A percentile compares a stretch with the other conserved stretches of the same genome.
phyloP scores from a whole-genome alignment of 1,140 invertebrate species.

The Luehdorfia chinensis region DNA sequence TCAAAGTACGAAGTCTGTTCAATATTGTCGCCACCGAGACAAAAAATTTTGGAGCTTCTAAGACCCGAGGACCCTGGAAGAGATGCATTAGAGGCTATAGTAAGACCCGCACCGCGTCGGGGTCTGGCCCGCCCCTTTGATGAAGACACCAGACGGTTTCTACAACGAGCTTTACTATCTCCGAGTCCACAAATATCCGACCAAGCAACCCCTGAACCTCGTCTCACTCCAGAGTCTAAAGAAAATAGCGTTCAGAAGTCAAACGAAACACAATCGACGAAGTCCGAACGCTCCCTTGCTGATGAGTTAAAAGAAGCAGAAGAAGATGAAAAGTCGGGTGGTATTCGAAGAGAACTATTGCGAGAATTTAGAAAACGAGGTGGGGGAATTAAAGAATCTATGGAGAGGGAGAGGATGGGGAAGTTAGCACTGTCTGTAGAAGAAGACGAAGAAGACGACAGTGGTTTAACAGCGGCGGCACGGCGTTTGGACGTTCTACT shows the following conservation, averaged over 20 bases:
- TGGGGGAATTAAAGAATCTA: conserved; percentile 40
- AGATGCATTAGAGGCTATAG: conserved; percentile 62
- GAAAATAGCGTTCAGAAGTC: conserved; percentile 14
- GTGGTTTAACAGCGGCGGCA: conserved; percentile 52
- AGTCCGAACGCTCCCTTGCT: conserved; percentile 49
- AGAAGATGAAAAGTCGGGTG: conserved; percentile 44
- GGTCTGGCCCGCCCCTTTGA: conserved; percentile 54
- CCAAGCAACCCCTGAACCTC: conserved; percentile 26
- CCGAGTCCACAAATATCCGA: conserved; percentile 36
- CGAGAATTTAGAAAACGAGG: conserved; percentile 43
- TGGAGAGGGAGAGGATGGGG: conserved; percentile 62
- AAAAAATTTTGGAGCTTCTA: conserved; percentile 64
- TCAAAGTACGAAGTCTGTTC: conserved; percentile 55
- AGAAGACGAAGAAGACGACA: conserved; percentile 60
- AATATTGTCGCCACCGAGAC: conserved; percentile 47
- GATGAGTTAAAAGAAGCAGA: conserved; percentile 66
- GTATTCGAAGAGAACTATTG: conserved; percentile 39
- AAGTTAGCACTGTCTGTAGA: conserved; percentile 68
- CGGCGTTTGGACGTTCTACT: conserved; percentile 62
- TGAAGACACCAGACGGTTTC: conserved; percentile 58
- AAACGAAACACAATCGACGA: conserved; percentile 21
- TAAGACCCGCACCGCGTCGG: conserved; percentile 50
- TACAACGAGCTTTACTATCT: conserved; percentile 47
- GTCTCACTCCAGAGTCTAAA: conserved; percentile 14
- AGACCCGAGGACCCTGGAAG: conserved; percentile 53